Evolutionary conservation across 2,113 vertebrate genomes (phyloP), one percentile per base, ranked within the genome.

Genomic region (Ramphastos sulfuratus): DNA sequence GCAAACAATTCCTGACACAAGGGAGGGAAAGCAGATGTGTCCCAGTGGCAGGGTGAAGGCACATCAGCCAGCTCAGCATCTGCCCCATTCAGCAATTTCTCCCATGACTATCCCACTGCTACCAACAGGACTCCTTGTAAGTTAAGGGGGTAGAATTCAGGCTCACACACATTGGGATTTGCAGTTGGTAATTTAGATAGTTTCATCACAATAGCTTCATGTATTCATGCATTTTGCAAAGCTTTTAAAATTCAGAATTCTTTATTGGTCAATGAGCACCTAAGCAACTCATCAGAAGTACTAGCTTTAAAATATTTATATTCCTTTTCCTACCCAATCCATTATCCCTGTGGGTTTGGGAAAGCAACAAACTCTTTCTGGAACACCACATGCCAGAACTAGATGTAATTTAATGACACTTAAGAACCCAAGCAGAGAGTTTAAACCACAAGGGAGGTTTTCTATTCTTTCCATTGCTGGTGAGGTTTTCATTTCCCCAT

Each of bases 371-470:
- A 85, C 46, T 89, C 85, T 58, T 84, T 84, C 78, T 91, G 78
- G 85, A 95, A 90, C 27, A 67, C 66, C 81, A 70, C 81, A 92
- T 66, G 90, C 76, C 82, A 95, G 76, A 95, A 93, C 77, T 58
- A 77, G 75, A 81, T 90, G 71, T 71, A 93, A 96, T 90, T 95
- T 95, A 90, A 93, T 71, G 92, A 95, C 74, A 85, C 74, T 95
- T 95, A 94, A 92, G 92, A 95, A 94, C 71, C 74, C 70, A 85
- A 93, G 28, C 56, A 95, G 90, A 95, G 89, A 95, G 88, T 77
- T 96, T 71, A 92, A 96, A 95, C 82, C 93, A 90, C 86, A 91
- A 63, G 89, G 48, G 92, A 92, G 37, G 39, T 89, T 87, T 95
- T 94, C 88, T 92, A 90, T 90, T 95, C 78, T 95, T 95, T 95